Evolutionary conservation across 2,113 vertebrate species (phyloP).

Genomic region (Willisornis vidua): DNA sequence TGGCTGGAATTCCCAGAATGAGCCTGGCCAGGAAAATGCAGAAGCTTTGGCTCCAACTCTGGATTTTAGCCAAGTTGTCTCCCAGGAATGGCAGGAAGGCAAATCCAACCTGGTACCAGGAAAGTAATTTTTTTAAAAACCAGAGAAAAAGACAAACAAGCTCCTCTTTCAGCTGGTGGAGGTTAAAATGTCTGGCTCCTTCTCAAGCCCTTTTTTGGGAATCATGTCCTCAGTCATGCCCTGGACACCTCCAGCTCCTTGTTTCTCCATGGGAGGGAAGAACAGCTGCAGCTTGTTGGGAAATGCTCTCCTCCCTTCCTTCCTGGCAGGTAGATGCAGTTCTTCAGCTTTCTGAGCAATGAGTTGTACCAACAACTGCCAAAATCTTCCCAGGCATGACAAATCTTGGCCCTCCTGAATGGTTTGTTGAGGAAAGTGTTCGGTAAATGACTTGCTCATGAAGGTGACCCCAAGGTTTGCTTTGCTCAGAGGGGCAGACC

Average conservation of each 20-base stretch:
- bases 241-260: neutral
- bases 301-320: conserved; percentile 15
- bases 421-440: neutral
- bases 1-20: conserved; percentile 64
- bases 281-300: conserved; percentile 16
- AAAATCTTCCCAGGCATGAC: neutral
- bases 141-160: neutral
- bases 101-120: neutral
- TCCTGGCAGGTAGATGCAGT: neutral
- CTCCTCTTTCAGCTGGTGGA: neutral
- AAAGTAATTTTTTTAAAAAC: neutral
- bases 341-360: neutral
- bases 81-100: neutral
- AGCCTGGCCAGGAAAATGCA: conserved; percentile 49
- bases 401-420: neutral
- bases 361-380: neutral
- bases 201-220: neutral
- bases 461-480: neutral
- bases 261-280: neutral
- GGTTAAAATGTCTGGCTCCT: neutral
- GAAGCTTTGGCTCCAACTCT: neutral
- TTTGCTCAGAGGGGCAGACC: neutral
- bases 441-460: neutral
- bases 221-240: neutral
- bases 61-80: neutral